A percentile compares a stretch with the other conserved stretches of the same genome.
Evolutionary conservation across 2,797 vertebrate species (phyloP).

Genomic region (Pygocentrus nattereri): DNA sequence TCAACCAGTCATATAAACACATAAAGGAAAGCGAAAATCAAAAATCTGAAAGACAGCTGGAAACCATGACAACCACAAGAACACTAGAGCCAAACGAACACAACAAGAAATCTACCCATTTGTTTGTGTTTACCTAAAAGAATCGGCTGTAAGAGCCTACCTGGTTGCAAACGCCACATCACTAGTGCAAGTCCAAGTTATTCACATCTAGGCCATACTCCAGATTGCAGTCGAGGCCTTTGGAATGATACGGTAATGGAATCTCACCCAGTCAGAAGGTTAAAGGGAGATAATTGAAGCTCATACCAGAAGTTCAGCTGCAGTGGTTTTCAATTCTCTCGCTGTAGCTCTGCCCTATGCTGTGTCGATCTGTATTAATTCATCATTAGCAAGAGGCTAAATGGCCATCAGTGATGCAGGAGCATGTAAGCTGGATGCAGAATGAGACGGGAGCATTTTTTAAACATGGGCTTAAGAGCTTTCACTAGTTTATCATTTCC

Average conservation of each 20-base stretch:
- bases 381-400: conserved; percentile 18
- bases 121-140: no score
- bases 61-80: no score
- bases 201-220: neutral
- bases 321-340: neutral
- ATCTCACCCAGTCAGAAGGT: neutral
- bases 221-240: neutral
- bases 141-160: no score
- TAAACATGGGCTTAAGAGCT: no score
- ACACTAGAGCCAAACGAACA: no score
- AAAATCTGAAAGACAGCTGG: no score
- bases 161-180: no score
- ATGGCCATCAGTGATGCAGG: neutral
- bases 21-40: no score
- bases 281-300: neutral
- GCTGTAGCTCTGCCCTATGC: neutral
- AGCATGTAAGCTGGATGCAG: neutral
- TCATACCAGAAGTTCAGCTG: neutral
- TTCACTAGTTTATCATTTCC: no score
- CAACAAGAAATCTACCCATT: no score
- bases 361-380: neutral
- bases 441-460: no score
- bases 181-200: neutral
- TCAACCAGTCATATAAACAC: no score
- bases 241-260: neutral